Percentiles rank a stretch among this genome's conserved stretches.
Conservation (phyloP, 2,113 vertebrate species). For the Phrynosoma blainvillii region DNA sequence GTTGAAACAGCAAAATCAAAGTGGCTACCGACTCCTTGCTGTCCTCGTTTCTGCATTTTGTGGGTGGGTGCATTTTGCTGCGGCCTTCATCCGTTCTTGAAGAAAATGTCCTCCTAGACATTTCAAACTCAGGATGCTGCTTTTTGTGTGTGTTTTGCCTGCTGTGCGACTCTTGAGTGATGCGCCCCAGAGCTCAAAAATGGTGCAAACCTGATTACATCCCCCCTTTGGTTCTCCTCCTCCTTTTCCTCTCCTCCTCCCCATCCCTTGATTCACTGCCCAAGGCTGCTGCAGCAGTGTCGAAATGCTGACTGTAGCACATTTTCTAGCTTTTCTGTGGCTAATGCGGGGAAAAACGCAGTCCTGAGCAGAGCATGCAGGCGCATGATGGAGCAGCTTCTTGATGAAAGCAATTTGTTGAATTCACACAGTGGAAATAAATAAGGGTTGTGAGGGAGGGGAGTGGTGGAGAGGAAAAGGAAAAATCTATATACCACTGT, state of each 20-base stretch:
- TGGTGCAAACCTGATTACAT: slow-evolving; percentile 25
- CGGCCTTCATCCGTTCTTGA: neutral
- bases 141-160: neutral
- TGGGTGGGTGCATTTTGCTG: neutral
- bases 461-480: neutral
- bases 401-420: slow-evolving; percentile 2
- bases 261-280: slow-evolving; percentile 26
- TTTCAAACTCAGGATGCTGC: neutral
- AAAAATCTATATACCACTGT: neutral
- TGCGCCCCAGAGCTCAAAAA: neutral
- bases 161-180: neutral
- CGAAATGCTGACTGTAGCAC: slow-evolving; percentile 29
- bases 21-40: too few relatives aligned
- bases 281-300: slow-evolving; percentile 6
- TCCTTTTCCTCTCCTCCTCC: neutral
- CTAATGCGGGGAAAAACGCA: neutral
- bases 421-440: slow-evolving; percentile 14
- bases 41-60: too few relatives aligned
- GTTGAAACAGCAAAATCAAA: too few relatives aligned
- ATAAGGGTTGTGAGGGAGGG: neutral
- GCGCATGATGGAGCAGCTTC: neutral
- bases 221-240: neutral
- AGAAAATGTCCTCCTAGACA: neutral
- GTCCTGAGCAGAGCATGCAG: slow-evolving; percentile 1
- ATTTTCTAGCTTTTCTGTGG: neutral